A percentile compares a stretch with the other conserved stretches of the same genome.
phyloP scores from a whole-genome alignment of 23 tunicate genomes.

The Corella eumyota region DNA sequence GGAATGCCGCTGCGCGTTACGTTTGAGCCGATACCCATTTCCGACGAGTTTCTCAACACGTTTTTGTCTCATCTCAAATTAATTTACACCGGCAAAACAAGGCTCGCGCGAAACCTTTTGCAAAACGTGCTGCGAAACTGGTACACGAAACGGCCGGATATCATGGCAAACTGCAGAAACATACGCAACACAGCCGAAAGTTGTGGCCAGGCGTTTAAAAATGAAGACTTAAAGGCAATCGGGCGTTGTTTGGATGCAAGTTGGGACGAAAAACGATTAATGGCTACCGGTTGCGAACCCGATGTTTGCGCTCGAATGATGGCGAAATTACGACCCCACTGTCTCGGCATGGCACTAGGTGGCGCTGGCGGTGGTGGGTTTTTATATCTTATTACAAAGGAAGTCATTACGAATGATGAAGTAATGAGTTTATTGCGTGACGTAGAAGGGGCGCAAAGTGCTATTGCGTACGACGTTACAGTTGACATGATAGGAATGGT shows the following conservation, averaged over 20 bases:
- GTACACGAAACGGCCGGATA: slow-evolving; percentile 51
- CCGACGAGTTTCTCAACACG: slow-evolving; percentile 21
- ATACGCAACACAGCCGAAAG: slow-evolving; percentile 40
- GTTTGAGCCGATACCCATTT: slow-evolving; percentile 13
- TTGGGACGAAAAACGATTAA: slow-evolving; percentile 73
- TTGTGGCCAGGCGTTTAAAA: slow-evolving; percentile 37
- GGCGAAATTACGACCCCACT: slow-evolving; percentile 18
- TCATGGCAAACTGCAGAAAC: slow-evolving; percentile 39
- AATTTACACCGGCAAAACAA: slow-evolving; percentile 82
- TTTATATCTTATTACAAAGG: slow-evolving; percentile 48
- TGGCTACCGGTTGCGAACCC: slow-evolving; percentile 95
- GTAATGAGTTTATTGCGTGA: slow-evolving; percentile 16
- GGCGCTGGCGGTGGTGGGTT: slow-evolving; percentile 98
- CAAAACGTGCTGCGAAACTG: slow-evolving; percentile 85
- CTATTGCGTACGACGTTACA: slow-evolving; percentile 26
- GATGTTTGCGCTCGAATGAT: slow-evolving; percentile 50
- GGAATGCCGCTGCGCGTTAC: slow-evolving; percentile 43
- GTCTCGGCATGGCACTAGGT: slow-evolving; percentile 39
- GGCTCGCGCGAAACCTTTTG: slow-evolving; percentile 75
- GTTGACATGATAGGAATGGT: slow-evolving; percentile 47
- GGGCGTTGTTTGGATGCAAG: slow-evolving; percentile 55
- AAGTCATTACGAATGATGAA: slow-evolving; percentile 20
- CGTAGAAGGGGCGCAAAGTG: slow-evolving; percentile 47
- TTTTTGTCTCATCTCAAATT: slow-evolving; percentile 40
- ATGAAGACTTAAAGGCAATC: slow-evolving; percentile 12